Evolutionary conservation across 2,888 invertebrate species (phyloP), one percentile per base, ranked within the genome.

Genomic region (Sphinx pinastri): DNA sequence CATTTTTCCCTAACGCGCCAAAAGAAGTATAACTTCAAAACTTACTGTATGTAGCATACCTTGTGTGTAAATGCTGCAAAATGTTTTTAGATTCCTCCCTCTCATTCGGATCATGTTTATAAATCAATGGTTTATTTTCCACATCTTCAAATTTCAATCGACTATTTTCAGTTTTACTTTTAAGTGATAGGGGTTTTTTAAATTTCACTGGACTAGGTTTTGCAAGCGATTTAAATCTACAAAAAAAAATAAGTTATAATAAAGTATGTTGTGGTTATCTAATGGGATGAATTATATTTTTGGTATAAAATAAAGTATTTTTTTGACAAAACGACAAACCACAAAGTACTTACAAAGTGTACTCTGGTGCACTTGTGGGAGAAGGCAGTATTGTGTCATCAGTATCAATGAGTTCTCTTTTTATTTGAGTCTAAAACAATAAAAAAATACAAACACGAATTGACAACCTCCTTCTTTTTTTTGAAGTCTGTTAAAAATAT

Each of bases 331-430:
- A 25, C 25, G 1, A 25, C 25, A 59, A 16, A 13, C 66, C 25
- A 49, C 54, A 63, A 52, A 25, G 51, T 70, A 83, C 88, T 85
- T 74, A 88, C 88, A 81, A 70, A 49, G 77, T 76, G 72, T 79
- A 85, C 63, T 75, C 75, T 0, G 81, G 80, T 10, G 85, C 88
- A 75, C 93, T 93, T 0, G 93, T 93, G 0, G 93, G 93, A 0
- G 93, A 93, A 0, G 93, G 93, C 54, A 91, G 74, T 74, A 93
- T 93, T 0, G 92, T 92, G 70, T 94, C 93, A 6, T 92, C 93
- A 70, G 83, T 88, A 55, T 92, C 93, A n/a, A 88, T 75, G 0
- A 86, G 79, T 75, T 92, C 92, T 67, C 86, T 88, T 70, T 92
- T 93, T 12, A 92, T 78, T 38, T 84, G 75, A 12, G 79, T 75